These are phyloP conservation scores for Pundamilia nyererei DNA, from an alignment of 2,113 vertebrate species.

Conservation along the genomic window DNA sequence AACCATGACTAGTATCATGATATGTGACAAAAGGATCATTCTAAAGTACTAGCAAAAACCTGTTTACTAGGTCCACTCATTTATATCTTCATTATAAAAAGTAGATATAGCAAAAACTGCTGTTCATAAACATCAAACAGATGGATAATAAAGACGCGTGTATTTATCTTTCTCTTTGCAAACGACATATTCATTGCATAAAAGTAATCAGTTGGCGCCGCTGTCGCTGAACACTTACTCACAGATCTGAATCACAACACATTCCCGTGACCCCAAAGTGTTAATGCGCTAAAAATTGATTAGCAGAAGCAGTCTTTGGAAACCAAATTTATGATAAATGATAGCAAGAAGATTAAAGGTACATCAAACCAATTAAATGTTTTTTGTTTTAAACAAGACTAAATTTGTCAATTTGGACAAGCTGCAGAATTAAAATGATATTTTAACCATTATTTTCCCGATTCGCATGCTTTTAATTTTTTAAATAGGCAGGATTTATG, in stretches of 20 bases:
- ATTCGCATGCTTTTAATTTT: not conserved
- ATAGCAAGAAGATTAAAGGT: not conserved
- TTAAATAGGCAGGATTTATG: not conserved
- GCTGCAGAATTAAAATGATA: not conserved
- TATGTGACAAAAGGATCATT: not conserved
- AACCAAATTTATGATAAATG: not conserved
- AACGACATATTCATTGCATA: not conserved
- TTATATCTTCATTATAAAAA: not conserved
- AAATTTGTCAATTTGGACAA: not conserved
- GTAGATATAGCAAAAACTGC: not conserved
- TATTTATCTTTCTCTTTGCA: not conserved
- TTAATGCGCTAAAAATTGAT: not conserved
- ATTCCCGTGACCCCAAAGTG: not conserved
- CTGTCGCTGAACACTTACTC: not conserved
- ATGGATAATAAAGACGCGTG: not conserved
- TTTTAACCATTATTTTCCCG: not conserved
- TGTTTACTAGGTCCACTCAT: not conserved
- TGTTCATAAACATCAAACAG: not conserved
- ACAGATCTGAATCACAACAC: not conserved
- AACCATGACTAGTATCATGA: not conserved
- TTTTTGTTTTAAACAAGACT: not conserved
- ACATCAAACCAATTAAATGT: not conserved
- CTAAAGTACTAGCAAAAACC: not conserved
- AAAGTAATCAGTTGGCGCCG: not conserved
- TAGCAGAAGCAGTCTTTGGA: not conserved